Evolutionary conservation across 2,113 vertebrate species (phyloP).

Genomic region (Myotis yumanensis): DNA sequence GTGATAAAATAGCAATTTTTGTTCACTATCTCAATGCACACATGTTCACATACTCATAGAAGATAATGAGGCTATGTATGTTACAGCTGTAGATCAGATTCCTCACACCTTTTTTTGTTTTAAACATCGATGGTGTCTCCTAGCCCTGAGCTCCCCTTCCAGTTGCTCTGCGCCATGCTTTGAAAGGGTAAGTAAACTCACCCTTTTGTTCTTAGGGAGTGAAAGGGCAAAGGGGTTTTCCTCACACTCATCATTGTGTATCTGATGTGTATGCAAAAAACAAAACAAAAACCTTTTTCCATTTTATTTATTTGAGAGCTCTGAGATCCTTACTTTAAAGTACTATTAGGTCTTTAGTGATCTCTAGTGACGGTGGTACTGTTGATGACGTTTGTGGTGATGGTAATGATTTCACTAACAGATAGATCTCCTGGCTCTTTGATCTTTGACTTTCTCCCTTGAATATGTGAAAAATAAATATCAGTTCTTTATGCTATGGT

Average conservation of each 20-base stretch:
- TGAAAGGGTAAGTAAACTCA: not conserved
- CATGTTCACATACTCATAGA: not conserved
- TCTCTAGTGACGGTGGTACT: not conserved
- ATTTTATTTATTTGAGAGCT: not conserved
- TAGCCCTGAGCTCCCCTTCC: not conserved
- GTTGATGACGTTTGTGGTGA: not conserved
- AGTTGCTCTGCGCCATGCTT: not conserved
- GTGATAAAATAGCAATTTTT: not conserved
- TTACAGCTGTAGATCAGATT: not conserved
- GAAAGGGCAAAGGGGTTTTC: constrained; percentile 74
- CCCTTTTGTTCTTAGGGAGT: constrained; percentile 47
- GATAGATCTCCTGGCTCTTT: not conserved
- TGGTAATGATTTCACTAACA: not conserved
- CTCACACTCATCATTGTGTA: constrained; percentile 58
- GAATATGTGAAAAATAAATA: not conserved
- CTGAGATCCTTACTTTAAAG: not conserved
- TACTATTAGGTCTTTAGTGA: not conserved
- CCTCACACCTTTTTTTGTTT: not conserved
- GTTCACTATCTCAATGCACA: not conserved
- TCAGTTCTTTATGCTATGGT: not conserved
- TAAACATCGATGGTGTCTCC: not conserved
- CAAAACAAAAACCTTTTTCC: too few relatives aligned
- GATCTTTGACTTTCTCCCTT: not conserved
- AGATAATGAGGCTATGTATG: not conserved
- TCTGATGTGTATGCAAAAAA: not conserved